Base-by-base conservation (phyloP, 1,140 invertebrate genomes). In the Bactericera cockerelli region DNA sequence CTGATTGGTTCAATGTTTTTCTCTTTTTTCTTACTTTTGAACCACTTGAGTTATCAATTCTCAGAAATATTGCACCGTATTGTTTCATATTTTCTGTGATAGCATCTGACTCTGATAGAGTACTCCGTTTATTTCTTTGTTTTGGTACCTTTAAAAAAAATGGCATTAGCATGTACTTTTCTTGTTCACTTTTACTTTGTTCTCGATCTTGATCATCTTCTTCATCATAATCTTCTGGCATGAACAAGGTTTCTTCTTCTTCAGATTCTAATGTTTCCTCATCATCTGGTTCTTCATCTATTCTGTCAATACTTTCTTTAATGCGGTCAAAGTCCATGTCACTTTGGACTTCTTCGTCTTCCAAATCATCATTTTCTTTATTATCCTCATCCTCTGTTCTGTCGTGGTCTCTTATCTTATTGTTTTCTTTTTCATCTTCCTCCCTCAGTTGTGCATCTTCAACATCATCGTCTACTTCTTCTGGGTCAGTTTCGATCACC, bases 261-360 rank as follows among this genome's bases (percentile, higher is more conserved):
- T 49, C 42, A 8, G 4, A 4, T 8, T 49, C 42, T 8, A 49
- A 22, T 16, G 4, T 6, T 49, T 16, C n/a, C 42, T 49, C 42
- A 49, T 49, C 42, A 49, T 49, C 42, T 19, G 42, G 42, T 16
- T 49, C 42, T n/a, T 49, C 42, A 49, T 49, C 42, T 19, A 49
- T 49, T 49, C n/a, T 16, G n/a, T 16, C 42, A 10, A 49, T 49
- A 22, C n/a, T n/a, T 4, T 49, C 42, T n/a, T 49, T 49, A 10
- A 49, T 49, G 6, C 22, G 6, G 22, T 49, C 42, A 49, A 19
- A 49, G n/a, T 49, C 42, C 22, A 16, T 49, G 42, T 49, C 42
- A 49, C n/a, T 19, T 22, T 22, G n/a, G 4, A 49, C 22, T 19
- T 6, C n/a, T n/a, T 49, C 42, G 22, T 49, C 42, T 49, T 49